phyloP scores from a whole-genome alignment of 2,888 invertebrate genomes.

The Branchellion lobata region DNA sequence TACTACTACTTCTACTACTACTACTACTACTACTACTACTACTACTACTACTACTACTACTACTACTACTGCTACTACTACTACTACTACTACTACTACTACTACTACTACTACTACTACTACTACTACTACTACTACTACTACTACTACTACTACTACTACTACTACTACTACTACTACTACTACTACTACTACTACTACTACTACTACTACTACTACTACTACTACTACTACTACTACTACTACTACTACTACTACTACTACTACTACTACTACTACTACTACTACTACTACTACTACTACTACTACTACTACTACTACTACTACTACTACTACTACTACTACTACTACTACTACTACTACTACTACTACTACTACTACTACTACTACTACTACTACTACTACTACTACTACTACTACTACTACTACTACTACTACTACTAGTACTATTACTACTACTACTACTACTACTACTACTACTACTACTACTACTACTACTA shows the following conservation, averaged over 20 bases:
- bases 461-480: conserved; percentile 22
- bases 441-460: conserved; percentile 30
- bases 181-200: conserved; percentile 27
- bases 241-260: conserved; percentile 21
- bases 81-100: not conserved
- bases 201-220: conserved; percentile 20
- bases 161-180: conserved; percentile 18
- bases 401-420: conserved; percentile 6
- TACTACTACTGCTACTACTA: not conserved
- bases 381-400: conserved; percentile 30
- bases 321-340: conserved; percentile 28
- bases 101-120: conserved; percentile 3
- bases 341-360: conserved; percentile 25
- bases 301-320: conserved; percentile 14
- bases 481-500: conserved; percentile 22
- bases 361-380: conserved; percentile 12
- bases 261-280: conserved; percentile 25
- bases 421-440: conserved; percentile 18
- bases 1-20: conserved; percentile 5
- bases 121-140: conserved; percentile 25
- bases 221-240: conserved; percentile 20
- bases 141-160: conserved; percentile 16
- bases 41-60: not conserved
- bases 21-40: conserved; percentile 7
- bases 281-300: conserved; percentile 30